These are phyloP conservation scores for Drosophila chauvacae DNA, from an alignment of 1,140 invertebrate genomes.

Conservation along the genomic window DNA sequence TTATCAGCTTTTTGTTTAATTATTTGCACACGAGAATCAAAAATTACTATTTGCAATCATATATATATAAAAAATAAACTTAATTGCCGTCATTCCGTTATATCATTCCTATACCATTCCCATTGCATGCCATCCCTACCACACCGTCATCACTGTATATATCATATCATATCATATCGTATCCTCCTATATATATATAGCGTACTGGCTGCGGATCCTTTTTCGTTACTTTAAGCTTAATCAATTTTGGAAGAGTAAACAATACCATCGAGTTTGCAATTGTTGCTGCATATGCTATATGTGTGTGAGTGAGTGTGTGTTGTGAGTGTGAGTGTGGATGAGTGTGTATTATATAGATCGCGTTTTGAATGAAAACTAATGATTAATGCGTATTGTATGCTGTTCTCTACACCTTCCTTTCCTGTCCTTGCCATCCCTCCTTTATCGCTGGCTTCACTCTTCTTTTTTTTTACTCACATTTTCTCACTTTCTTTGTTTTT, in stretches of 20 bases:
- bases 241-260: slow-evolving; percentile 83
- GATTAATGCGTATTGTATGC: slow-evolving; percentile 74
- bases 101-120: slow-evolving; percentile 43
- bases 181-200: slow-evolving; percentile 38
- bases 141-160: slow-evolving; percentile 43
- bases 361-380: slow-evolving; percentile 76
- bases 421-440: slow-evolving; percentile 25
- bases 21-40: slow-evolving; percentile 83
- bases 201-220: slow-evolving; percentile 47
- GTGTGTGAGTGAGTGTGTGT: slow-evolving; percentile 17
- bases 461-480: slow-evolving; percentile 34
- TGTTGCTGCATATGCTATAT: slow-evolving; percentile 76
- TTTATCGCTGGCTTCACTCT: slow-evolving; percentile 46
- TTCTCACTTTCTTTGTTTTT: slow-evolving; percentile 62
- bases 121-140: slow-evolving; percentile 47
- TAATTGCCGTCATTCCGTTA: slow-evolving; percentile 70
- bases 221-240: slow-evolving; percentile 77
- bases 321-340: slow-evolving; percentile 27
- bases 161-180: slow-evolving; percentile 46
- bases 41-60: slow-evolving; percentile 83
- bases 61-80: slow-evolving; percentile 84
- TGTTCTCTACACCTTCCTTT: slow-evolving; percentile 67
- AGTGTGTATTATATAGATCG: slow-evolving; percentile 71
- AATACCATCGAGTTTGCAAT: slow-evolving; percentile 81
- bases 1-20: slow-evolving; percentile 73